Conservation (phyloP, 2,888 invertebrate species). For the Ectobius pallidus region DNA sequence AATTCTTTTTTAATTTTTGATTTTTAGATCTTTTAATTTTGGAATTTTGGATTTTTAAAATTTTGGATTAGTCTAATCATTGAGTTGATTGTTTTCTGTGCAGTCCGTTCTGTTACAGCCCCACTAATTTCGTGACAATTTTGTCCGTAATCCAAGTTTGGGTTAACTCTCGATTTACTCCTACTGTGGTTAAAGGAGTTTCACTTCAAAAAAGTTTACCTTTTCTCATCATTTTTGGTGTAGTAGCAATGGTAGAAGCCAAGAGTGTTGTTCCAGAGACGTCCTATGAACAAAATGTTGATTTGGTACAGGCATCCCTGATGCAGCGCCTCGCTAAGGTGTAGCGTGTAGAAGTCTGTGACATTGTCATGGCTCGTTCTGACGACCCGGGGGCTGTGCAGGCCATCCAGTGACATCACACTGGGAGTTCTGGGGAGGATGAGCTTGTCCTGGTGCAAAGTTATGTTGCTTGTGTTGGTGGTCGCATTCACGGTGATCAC, state of each 20-base stretch:
- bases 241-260: constrained; percentile 61
- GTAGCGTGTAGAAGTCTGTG: constrained; percentile 61
- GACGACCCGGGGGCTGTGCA: neutral
- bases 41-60: too few species aligned
- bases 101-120: too few species aligned
- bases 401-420: neutral
- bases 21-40: too few species aligned
- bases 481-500: neutral
- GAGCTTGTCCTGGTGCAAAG: constrained; percentile 21
- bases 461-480: neutral
- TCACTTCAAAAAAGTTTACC: too few species aligned
- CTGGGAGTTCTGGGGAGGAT: neutral
- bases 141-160: too few species aligned
- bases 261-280: constrained; percentile 60
- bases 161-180: too few species aligned
- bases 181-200: too few species aligned
- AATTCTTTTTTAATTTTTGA: too few species aligned
- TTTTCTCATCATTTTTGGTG: constrained; percentile 47
- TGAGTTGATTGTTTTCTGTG: too few species aligned
- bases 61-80: too few species aligned
- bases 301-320: constrained; percentile 57
- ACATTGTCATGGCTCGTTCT: constrained; percentile 49
- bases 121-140: too few species aligned
- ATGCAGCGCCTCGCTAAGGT: constrained; percentile 51
- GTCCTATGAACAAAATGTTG: constrained; percentile 62